Evolutionary conservation across 2,888 invertebrate species (phyloP).

Genomic region (Drosophila robusta): DNA sequence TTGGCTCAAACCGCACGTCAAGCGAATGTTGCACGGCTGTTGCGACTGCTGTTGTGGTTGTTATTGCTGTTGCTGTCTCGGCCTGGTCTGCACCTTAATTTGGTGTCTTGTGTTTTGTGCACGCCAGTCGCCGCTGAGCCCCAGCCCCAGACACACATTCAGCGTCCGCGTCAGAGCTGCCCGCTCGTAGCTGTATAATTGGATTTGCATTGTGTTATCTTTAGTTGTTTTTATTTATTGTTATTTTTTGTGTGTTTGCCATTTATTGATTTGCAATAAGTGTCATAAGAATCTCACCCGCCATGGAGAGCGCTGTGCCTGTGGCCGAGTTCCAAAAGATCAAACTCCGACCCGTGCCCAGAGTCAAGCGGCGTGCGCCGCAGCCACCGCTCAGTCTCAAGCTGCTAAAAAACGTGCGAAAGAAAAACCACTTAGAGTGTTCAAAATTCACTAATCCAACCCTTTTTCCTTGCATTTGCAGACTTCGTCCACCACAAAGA

Average conservation of each 20-base stretch:
- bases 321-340: conserved; percentile 81
- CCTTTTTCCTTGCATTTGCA: conserved; percentile 85
- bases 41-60: conserved; percentile 41
- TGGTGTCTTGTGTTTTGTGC: conserved; percentile 54
- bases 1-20: conserved; percentile 57
- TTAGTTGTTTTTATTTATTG: conserved; percentile 21
- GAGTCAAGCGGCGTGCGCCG: conserved; percentile 79
- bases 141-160: conserved; percentile 55
- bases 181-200: conserved; percentile 62
- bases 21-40: conserved; percentile 74
- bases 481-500: conserved; percentile 95
- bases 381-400: conserved; percentile 70
- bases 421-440: conserved; percentile 3
- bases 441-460: neutral
- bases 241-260: conserved; percentile 20
- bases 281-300: conserved; percentile 20
- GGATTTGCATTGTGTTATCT: conserved; percentile 70
- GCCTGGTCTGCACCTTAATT: conserved; percentile 49
- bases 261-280: conserved; percentile 60
- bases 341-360: conserved; percentile 78
- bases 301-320: conserved; percentile 60
- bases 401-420: conserved; percentile 65
- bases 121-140: conserved; percentile 68
- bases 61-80: conserved; percentile 34
- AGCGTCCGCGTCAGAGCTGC: conserved; percentile 17